Conservation (phyloP, 2,797 vertebrate species). For the Cetoscarus ocellatus region DNA sequence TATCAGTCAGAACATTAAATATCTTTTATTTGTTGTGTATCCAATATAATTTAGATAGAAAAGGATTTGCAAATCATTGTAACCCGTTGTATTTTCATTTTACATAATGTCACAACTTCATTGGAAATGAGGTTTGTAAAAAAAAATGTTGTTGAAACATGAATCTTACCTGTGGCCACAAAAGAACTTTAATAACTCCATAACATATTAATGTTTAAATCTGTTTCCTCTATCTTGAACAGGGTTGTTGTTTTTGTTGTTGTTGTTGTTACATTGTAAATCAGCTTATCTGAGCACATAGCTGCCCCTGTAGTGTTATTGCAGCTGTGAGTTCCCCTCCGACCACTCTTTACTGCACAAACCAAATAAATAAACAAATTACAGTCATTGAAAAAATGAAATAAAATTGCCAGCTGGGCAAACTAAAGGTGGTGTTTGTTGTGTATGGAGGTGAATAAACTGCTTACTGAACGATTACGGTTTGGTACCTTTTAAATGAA, state of each 20-base stretch:
- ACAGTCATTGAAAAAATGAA: constrained; percentile 62
- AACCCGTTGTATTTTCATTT: no score
- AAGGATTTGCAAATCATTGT: no score
- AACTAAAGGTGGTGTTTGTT: constrained; percentile 51
- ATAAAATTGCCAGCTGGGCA: constrained; percentile 63
- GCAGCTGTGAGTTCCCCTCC: constrained; percentile 74
- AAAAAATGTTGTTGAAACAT: no score
- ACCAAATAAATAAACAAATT: constrained; percentile 69
- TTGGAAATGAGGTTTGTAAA: no score
- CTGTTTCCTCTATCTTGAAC: no score
- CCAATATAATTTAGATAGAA: no score
- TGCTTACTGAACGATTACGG: constrained; percentile 35
- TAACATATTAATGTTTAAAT: no score
- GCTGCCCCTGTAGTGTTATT: constrained; percentile 45
- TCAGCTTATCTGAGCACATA: not conserved
- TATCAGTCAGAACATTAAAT: no score
- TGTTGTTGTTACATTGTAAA: not conserved
- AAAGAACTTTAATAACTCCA: no score
- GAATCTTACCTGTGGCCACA: no score
- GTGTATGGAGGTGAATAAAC: constrained; percentile 48
- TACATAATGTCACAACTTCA: no score
- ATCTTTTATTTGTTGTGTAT: no score
- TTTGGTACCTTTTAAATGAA: constrained; percentile 50
- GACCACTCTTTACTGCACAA: constrained; percentile 45
- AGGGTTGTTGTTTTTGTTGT: constrained; percentile 1